phyloP scores from a whole-genome alignment of 2,113 vertebrate genomes.

The Hippopotamus amphibius region DNA sequence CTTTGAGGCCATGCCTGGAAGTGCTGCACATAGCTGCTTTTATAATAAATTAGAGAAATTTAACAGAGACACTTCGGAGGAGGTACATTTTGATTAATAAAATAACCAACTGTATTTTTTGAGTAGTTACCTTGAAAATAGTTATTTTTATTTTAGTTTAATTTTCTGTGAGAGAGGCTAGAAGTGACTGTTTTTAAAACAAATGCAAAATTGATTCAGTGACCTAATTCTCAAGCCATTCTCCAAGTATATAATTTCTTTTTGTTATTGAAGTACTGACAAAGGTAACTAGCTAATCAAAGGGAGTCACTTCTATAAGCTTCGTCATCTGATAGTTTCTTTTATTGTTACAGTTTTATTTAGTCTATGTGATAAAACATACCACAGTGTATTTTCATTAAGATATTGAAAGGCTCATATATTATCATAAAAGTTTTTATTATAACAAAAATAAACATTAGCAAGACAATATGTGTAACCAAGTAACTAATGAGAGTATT shows the following conservation, averaged over 20 bases:
- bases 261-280: conserved; percentile 10
- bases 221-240: conserved; percentile 18
- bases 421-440: neutral
- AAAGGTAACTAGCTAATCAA: conserved; percentile 52
- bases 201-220: neutral
- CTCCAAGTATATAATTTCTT: neutral
- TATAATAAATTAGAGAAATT: neutral
- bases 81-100: conserved; percentile 48
- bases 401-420: conserved; percentile 20
- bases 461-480: neutral
- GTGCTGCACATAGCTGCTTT: neutral
- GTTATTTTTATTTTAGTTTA: neutral
- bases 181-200: neutral
- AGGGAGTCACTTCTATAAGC: conserved; percentile 17
- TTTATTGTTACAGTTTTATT: conserved; percentile 24
- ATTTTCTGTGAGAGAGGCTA: neutral
- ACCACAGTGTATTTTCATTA: conserved; percentile 29
- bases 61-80: neutral
- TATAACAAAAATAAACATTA: conserved; percentile 35
- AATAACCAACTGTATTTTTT: neutral
- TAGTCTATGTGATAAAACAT: neutral
- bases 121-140: neutral
- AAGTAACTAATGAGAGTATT: neutral
- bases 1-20: conserved; percentile 66
- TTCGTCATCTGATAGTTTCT: neutral